Evolutionary conservation across 2,113 vertebrate species (phyloP), one percentile per base, ranked within the genome.

Genomic region (Pseudopodoces humilis): DNA sequence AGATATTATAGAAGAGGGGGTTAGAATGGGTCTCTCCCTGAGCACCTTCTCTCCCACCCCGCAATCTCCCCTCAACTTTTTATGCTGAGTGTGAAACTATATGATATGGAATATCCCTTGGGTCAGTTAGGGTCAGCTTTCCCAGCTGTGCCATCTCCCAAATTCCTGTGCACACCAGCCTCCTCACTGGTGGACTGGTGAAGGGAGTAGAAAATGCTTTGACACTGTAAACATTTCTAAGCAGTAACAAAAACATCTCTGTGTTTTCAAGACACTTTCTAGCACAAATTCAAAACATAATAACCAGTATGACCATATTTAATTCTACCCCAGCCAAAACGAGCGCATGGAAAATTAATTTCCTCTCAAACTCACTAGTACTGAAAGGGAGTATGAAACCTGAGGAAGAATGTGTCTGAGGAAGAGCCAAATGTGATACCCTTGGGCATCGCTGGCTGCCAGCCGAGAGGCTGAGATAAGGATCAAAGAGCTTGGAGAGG

Each of bases 21-120:
- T 24, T 59, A 76, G 37, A 76, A 59, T 1, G 10, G 2, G 2
- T 50, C 5, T 41, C 33, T 16, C 8, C 49, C 33, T 4, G 5
- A 58, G n/a, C 49, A 83, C 22, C 7, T 4, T 39, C 39, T 39
- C 8, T 3, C 15, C 2, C 0, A 0, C 3, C 31, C 10, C 17
- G 12, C 6, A 67, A 0, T 35, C 9, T 60, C 12, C 7, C 13
- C 5, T 28, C 44, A 64, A 35, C 4, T 64, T n/a, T 59, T 27
- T 53, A 37, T 53, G 31, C 37, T 64, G n/a, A 69, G 12, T 2
- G 3, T 23, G 22, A 24, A 3, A 7, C 13, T 30, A 24, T n/a
- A 27, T 7, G 10, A 21, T 22, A 2, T 19, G 39, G 49, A 7
- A 64, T 49, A 55, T 24, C 31, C 25, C 31, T 72, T 87, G 17